A percentile compares a stretch with the other conserved stretches of the same genome.
phyloP scores from a whole-genome alignment of 2,113 vertebrate genomes.

The Planiliza haematocheilus region DNA sequence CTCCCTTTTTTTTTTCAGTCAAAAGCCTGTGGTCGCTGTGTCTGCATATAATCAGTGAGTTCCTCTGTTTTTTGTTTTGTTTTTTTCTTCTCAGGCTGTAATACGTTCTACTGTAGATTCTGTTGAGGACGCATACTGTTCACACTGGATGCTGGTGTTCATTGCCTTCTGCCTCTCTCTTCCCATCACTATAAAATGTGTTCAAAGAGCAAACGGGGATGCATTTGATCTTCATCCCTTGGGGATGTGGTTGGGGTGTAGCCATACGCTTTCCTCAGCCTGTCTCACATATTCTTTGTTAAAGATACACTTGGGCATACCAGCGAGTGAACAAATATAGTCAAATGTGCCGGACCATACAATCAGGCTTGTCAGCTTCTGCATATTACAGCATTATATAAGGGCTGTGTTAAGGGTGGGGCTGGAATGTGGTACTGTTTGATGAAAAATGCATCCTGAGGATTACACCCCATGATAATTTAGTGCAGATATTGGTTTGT shows the following conservation, averaged over 20 bases:
- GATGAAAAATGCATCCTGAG: conserved; percentile 53
- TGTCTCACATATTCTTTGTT: neutral
- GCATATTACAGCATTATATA: conserved; percentile 39
- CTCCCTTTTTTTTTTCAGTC: conserved; percentile 7
- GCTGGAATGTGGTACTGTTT: conserved; percentile 19
- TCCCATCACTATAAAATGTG: conserved; percentile 13
- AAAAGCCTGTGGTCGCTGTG: conserved; percentile 1
- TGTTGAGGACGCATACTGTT: conserved; percentile 33
- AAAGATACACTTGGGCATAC: neutral
- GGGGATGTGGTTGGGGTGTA: conserved; percentile 1
- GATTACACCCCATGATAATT: conserved; percentile 51
- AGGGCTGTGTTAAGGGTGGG: conserved; percentile 11
- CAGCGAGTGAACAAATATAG: conserved; percentile 32
- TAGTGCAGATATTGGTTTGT: conserved; percentile 37
- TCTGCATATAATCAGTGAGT: conserved; percentile 20
- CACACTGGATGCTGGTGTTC: conserved; percentile 18
- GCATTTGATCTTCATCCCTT: conserved; percentile 34
- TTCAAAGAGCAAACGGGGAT: conserved; percentile 16
- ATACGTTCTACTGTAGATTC: conserved; percentile 11
- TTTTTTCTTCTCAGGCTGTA: conserved; percentile 18
- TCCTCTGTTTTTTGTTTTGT: conserved; percentile 21
- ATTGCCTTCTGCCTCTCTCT: conserved; percentile 14
- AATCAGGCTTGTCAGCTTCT: conserved; percentile 27
- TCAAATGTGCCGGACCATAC: conserved; percentile 14
- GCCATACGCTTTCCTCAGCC: conserved; percentile 7